Conservation (phyloP, 2,113 vertebrate species). For the Chinchilla lanigera region DNA sequence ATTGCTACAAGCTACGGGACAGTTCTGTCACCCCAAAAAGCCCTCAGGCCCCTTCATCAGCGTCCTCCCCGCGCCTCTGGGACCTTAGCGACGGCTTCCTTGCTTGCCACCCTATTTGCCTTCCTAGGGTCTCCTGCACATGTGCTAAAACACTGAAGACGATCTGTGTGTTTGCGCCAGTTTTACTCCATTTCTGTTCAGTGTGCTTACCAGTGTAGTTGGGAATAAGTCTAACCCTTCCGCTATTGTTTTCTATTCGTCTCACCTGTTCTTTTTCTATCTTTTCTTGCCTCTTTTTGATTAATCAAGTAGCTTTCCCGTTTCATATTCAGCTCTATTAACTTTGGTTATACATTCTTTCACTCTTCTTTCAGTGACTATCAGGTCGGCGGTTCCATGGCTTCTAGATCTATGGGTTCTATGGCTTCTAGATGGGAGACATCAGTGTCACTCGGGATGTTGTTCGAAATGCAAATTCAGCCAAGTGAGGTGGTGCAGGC, state of each 20-base stretch:
- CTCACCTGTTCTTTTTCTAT: background rate
- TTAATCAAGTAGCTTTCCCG: background rate
- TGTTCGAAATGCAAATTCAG: background rate
- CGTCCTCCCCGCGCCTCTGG: background rate
- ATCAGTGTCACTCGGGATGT: background rate
- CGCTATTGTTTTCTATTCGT: background rate
- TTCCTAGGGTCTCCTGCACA: background rate
- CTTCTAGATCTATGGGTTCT: too few species aligned
- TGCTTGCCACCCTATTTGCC: background rate
- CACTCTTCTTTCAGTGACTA: background rate
- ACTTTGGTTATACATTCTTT: background rate
- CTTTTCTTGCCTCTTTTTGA: constrained; percentile 25
- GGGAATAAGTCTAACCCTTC: background rate
- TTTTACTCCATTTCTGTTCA: constrained; percentile 5
- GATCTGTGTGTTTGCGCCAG: background rate
- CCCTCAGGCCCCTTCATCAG: background rate
- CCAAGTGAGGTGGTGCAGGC: background rate
- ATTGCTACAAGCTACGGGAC: background rate
- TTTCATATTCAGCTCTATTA: background rate
- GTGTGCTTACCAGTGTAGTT: background rate
- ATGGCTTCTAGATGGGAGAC: background rate
- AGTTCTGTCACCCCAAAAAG: background rate
- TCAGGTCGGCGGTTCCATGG: background rate
- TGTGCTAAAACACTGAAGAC: background rate
- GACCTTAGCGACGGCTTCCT: background rate